Base-by-base conservation (phyloP, 1,140 invertebrate species). In the Lepidurus arcticus region DNA sequence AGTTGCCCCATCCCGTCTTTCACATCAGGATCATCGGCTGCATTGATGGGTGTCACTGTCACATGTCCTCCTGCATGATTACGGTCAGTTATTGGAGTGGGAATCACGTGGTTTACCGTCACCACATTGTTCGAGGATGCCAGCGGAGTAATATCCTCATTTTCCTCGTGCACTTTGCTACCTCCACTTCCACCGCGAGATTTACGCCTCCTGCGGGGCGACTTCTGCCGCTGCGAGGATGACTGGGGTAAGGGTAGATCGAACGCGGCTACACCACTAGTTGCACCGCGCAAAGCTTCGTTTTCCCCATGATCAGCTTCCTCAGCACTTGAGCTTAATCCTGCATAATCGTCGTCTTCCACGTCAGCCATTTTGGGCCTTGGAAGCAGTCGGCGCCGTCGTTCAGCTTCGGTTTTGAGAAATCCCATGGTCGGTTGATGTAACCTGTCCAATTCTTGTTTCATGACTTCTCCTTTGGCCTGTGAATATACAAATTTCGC, bases 21-120 rank as follows among this genome's bases (percentile, higher is more conserved):
- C 16, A 21, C 53, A 11, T 65, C 13, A 21, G 53, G 53, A 16
- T 65, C 53, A 21, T 13, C 53, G 1, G 16, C 45, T 65, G n/a
- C 21, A 21, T 65, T 65, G 53, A 65, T 21, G n/a, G 53, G 1
- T 7, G 53, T 65, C 53, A 65, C 53, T n/a, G 53, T 65, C 53
- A 65, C 16, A 89, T 86, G 76, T 93, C 86, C 79, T 87, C 85
- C 79, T 91, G 89, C 80, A 93, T 83, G 53, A 65, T 21, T 65
- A 65, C 53, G 53, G 53, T 65, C 53, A 9, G 53, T 65, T 65
- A 65, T 7, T 21, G 16, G 53, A 10, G 53, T 65, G 1, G 53
- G 53, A 13, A 65, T 65, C 53, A 65, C 53, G 53, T 65, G 53
- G 21, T 65, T 65, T 13, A 65, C 53, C n/a, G 53, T 65, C 16